These are phyloP conservation scores for Hypanus sabinus DNA, from an alignment of 2,113 vertebrate species.

Conservation along the genomic window DNA sequence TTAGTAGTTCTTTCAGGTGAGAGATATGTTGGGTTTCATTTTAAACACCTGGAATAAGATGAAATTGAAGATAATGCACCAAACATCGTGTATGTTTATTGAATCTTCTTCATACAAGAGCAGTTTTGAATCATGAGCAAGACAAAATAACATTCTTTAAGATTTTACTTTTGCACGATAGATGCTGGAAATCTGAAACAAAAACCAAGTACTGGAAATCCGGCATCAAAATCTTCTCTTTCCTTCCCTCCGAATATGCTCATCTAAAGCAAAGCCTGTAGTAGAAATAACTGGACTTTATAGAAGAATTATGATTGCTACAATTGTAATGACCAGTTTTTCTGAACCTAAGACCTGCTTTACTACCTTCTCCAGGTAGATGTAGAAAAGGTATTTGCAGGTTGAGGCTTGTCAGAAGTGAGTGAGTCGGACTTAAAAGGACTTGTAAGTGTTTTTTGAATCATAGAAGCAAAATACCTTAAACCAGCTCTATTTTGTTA, in stretches of 20 bases:
- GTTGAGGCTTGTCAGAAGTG: background rate
- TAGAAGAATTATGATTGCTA: background rate
- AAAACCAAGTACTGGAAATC: background rate
- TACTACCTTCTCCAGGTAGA: background rate
- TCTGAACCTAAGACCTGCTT: background rate
- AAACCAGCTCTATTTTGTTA: background rate
- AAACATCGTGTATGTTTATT: background rate
- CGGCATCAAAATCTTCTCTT: background rate
- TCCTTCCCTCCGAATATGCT: background rate
- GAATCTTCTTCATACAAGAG: background rate
- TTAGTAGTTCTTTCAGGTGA: background rate
- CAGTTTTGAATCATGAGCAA: background rate
- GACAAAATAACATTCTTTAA: background rate
- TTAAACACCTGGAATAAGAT: background rate
- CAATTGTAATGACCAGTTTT: background rate
- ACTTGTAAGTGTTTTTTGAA: background rate
- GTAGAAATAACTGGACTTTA: background rate
- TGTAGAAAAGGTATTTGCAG: constrained; percentile 5
- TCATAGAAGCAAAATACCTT: background rate
- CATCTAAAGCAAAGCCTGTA: background rate
- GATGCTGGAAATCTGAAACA: background rate
- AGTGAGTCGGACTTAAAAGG: background rate
- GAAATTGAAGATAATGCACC: no score
- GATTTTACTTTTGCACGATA: background rate
- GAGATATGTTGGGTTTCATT: background rate